Evolutionary conservation across 2,113 vertebrate genomes (phyloP), one percentile per base, ranked within the genome.

Genomic region (Tragulus kanchil): DNA sequence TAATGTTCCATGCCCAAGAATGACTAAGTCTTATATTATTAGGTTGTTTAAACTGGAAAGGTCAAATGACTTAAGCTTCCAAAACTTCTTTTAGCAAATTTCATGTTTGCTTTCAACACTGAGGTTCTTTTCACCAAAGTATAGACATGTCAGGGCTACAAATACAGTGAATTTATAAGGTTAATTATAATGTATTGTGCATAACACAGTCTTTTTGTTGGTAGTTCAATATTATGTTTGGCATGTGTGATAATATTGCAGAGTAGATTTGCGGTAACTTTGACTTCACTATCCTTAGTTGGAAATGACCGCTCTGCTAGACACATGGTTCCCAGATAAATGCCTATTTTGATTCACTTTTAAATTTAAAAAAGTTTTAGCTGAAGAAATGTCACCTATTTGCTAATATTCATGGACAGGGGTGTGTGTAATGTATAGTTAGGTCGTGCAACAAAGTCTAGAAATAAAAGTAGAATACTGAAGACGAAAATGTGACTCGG

Each of bases 151-250:
- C 90, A 77, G 6, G 21, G 4, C 45, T 92, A 3, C 52, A 94
- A 93, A 87, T 52, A 88, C 42, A 96, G 69, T 92, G 61, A 90
- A 94, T 96, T 97, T 97, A 95, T 87, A 97, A 97, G 81, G 90
- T 90, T 98, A 96, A 97, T 96, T 97, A 93, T 79, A 97, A 81
- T 73, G 54, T 78, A 90, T 93, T 96, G 64, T 94, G 23, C 79
- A 85, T 67, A 96, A 56, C 61, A 77, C 48, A 93, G 96, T 89
- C 69, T 79, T 97, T 94, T 93, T 97, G 95, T 92, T 97, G 65
- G 61, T 96, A 69, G 67, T 97, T 90, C 88, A 96, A 91, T 97
- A 93, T 94, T 98, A 96, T 96, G 89, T 97, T 98, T 97, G 97
- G 97, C 90, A 8, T 92, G n/a, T 93, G 65, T 95, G 93, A 78